Base-by-base conservation (phyloP, 2,888 invertebrate genomes). In the Ceraclea dissimilis region DNA sequence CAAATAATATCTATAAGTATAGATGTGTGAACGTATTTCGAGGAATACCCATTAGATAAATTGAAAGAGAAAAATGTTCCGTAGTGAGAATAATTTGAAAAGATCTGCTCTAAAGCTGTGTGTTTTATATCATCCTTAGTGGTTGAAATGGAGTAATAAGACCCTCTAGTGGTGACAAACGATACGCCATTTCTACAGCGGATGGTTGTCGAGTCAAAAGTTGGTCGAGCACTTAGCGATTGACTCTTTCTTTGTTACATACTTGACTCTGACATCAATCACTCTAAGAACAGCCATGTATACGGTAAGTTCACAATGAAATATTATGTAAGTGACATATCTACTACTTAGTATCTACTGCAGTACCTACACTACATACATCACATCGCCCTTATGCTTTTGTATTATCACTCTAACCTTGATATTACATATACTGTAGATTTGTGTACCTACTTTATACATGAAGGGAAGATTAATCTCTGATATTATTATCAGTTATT, bases 171-270 rank as follows among this genome's bases (percentile, higher is more conserved):
- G 39, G 39, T 39, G 39, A 39, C 39, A 39, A 39, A 39, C 39
- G 39, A 39, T 39, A 39, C 39, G 39, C 39, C 16, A 39, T 39
- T 39, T 39, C 39, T 39, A n/a, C 39, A 39, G n/a, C 13, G 39
- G 39, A 39, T 39, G 39, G 39, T 39, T 39, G 16, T 16, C 39
- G 39, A 39, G 39, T 39, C 39, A 39, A 39, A 39, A 39, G 39
- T 39, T 39, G 39, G 39, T 39, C 39, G 39, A 39, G 39, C 39
- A 39, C 39, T 39, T 39, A 39, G 39, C 39, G 39, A 39, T 39
- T 39, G 39, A 39, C 39, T 39, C 39, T 39, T 16, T 39, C 39
- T 39, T 16, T n/a, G n/a, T 16, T 8, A 39, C 39, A 4, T 39
- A 39, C 39, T 39, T 39, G 39, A 39, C 39, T 39, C 39, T 39